A percentile compares a stretch with the other conserved stretches of the same genome.
Conservation (phyloP, 2,888 invertebrate species). For the Pilophorus perplexus region DNA sequence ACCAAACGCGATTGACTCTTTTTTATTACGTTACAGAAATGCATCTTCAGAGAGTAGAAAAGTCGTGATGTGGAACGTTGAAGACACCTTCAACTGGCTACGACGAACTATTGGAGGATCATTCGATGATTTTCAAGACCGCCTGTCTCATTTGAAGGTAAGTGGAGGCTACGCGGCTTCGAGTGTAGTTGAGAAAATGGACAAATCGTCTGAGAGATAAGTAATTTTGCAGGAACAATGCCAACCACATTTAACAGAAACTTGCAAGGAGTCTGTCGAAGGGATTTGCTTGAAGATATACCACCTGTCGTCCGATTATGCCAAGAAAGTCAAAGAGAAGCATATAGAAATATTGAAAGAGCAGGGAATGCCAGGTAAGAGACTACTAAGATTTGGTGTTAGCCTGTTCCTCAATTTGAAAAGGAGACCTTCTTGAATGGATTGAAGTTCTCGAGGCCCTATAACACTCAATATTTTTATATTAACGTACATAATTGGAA, state of each 20-base stretch:
- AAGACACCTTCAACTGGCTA: conserved; percentile 95
- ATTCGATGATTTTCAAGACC: conserved; percentile 87
- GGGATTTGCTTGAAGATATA: conserved; percentile 93
- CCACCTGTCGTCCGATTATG: conserved; percentile 86
- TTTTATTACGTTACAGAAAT: no score
- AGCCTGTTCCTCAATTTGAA: no score
- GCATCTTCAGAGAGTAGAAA: conserved; percentile 91
- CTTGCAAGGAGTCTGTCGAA: conserved; percentile 91
- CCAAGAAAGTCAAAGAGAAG: conserved; percentile 83
- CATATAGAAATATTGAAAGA: conserved; percentile 83
- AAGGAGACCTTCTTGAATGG: no score
- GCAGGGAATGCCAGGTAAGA: conserved; percentile 66
- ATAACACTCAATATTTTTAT: no score
- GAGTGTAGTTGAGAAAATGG: background rate
- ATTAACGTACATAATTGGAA: no score
- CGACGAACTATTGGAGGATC: conserved; percentile 89
- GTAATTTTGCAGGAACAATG: conserved; percentile 69
- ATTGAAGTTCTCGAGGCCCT: no score
- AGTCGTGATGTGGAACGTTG: conserved; percentile 97
- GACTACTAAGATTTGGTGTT: no score
- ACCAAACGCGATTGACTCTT: no score
- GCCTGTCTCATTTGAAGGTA: conserved; percentile 81
- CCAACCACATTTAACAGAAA: conserved; percentile 92
- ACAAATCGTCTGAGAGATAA: conserved; percentile 10
- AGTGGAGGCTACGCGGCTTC: conserved; percentile 28